Percentiles rank a stretch among this genome's conserved stretches.
phyloP scores from a whole-genome alignment of 2,888 invertebrate genomes.

The Microchrysa polita region DNA sequence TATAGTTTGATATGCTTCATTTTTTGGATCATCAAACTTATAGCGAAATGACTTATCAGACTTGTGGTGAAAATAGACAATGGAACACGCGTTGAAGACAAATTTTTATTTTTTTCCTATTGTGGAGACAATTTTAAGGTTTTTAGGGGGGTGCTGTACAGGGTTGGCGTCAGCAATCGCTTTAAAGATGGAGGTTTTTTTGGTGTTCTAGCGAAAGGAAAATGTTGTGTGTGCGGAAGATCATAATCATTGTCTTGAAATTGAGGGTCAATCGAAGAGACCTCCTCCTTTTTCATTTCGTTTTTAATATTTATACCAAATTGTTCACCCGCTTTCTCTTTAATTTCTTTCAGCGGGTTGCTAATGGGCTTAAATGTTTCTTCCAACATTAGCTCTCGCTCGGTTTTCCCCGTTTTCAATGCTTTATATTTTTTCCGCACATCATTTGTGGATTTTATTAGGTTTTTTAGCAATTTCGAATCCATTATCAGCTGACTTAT shows the following conservation, averaged over 20 bases:
- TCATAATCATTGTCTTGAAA: conserved; percentile 11
- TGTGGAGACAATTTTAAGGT: background rate
- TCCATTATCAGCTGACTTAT: conserved; percentile 11
- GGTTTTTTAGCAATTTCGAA: conserved; percentile 33
- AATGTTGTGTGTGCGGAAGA: background rate
- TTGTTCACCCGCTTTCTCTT: no score
- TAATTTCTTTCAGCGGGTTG: background rate
- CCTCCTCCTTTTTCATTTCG: no score
- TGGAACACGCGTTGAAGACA: no score
- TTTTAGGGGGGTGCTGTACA: conserved; percentile 15
- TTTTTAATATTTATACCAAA: no score
- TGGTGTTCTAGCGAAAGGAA: background rate
- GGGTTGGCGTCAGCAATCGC: background rate
- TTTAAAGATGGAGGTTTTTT: background rate
- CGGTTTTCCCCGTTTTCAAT: background rate
- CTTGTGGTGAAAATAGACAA: no score
- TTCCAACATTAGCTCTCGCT: background rate
- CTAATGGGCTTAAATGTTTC: background rate
- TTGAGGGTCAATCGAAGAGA: background rate
- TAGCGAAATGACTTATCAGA: no score
- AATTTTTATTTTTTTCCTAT: no score
- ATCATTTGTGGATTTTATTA: conserved; percentile 39
- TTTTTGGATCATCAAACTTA: no score
- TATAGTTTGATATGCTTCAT: no score
- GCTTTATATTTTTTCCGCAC: conserved; percentile 24